Evolutionary conservation across 92 coral and sea anemone genomes (phyloP).

Genomic region (Plumapathes pennacea): DNA sequence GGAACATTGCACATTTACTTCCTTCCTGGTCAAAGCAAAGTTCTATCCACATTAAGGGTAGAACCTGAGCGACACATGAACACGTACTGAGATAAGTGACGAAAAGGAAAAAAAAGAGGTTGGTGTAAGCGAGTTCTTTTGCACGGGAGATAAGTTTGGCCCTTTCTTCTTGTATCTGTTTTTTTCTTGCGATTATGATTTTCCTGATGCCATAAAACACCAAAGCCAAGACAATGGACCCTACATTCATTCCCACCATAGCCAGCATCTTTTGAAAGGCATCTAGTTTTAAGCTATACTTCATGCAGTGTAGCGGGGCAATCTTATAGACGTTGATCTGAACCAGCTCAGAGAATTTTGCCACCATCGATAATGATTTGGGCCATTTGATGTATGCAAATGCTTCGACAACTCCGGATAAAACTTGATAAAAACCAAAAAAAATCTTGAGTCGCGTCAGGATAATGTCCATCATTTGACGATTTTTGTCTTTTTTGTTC

Average conservation of each 20-base stretch:
- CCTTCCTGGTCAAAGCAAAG: no score
- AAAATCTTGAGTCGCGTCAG: conserved; percentile 5
- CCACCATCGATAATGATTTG: neutral
- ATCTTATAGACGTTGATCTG: conserved; percentile 4
- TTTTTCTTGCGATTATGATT: neutral
- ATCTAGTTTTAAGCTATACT: neutral
- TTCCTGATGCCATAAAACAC: neutral
- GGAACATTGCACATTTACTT: no score
- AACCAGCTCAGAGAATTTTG: neutral
- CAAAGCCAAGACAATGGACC: neutral
- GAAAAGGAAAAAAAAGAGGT: neutral
- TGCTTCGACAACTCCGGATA: conserved; percentile 5
- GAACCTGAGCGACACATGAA: neutral
- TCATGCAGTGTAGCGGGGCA: conserved; percentile 1
- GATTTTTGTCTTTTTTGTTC: no score
- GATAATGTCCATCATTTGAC: neutral
- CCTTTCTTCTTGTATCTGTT: no score
- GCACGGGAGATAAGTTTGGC: neutral
- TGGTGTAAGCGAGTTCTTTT: neutral
- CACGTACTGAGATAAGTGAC: conserved; percentile 2
- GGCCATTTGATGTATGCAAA: conserved; percentile 11
- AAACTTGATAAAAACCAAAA: conserved; percentile 11
- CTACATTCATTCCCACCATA: neutral
- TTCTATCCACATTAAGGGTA: conserved; percentile 2
- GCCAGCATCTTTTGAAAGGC: neutral